phyloP scores from a whole-genome alignment of 2,113 vertebrate species.

The Onychostoma macrolepis region DNA sequence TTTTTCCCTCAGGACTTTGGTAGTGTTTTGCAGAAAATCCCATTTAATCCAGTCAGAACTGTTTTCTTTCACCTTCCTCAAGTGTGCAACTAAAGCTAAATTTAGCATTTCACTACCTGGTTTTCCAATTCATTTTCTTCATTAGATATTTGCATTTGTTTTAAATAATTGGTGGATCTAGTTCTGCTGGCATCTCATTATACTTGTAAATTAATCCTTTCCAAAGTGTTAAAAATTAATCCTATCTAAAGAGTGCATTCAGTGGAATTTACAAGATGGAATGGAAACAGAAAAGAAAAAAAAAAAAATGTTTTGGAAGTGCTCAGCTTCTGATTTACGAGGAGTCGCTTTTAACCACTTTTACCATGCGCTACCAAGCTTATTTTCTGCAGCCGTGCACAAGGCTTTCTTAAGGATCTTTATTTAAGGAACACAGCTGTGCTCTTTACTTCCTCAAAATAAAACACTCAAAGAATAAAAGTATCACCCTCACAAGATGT shows the following conservation, averaged over 20 bases:
- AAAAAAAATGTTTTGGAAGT: background rate
- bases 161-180: background rate
- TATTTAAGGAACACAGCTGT: slow-evolving; percentile 21
- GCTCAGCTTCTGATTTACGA: background rate
- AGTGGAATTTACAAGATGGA: background rate
- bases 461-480: slow-evolving; percentile 19
- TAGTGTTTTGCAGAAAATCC: background rate
- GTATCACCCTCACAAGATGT: slow-evolving; percentile 22
- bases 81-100: background rate
- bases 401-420: slow-evolving; percentile 4
- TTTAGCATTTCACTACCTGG: background rate
- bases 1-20: background rate
- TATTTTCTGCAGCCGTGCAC: background rate
- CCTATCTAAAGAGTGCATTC: background rate
- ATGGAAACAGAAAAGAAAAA: background rate
- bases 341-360: slow-evolving; percentile 11
- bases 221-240: background rate
- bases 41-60: background rate
- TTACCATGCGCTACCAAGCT: background rate
- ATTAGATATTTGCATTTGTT: background rate
- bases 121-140: no score
- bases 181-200: background rate
- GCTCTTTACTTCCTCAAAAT: slow-evolving; percentile 15
- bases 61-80: background rate
- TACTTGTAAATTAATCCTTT: background rate